phyloP scores from a whole-genome alignment of 1,140 invertebrate genomes.

The Galleria mellonella region DNA sequence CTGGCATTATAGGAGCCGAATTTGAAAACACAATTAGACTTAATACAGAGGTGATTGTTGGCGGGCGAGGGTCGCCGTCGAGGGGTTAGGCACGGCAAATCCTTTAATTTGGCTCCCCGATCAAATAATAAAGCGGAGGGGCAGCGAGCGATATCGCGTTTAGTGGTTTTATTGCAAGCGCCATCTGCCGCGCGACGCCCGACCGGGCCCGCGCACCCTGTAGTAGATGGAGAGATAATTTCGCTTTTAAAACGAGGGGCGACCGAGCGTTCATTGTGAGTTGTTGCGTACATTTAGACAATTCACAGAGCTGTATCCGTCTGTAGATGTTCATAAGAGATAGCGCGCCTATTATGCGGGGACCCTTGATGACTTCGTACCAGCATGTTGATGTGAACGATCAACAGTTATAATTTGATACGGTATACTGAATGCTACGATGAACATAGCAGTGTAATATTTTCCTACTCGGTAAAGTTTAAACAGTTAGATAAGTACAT shows the following conservation, averaged over 20 bases:
- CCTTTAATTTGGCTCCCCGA: constrained; percentile 73
- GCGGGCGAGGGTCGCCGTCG: constrained; percentile 53
- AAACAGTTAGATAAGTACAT: neutral
- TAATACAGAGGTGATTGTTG: constrained; percentile 73
- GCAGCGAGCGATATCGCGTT: constrained; percentile 66
- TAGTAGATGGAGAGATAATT: constrained; percentile 71
- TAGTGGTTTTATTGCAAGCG: constrained; percentile 73
- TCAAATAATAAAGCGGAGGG: constrained; percentile 70
- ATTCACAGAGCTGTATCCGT: constrained; percentile 52
- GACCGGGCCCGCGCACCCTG: constrained; percentile 16
- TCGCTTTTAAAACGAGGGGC: constrained; percentile 53
- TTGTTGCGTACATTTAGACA: constrained; percentile 54
- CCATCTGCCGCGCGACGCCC: constrained; percentile 55
- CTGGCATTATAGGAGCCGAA: constrained; percentile 59
- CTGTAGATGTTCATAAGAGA: constrained; percentile 40
- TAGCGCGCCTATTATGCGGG: constrained; percentile 50
- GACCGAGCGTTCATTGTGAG: constrained; percentile 47
- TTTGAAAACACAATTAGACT: constrained; percentile 74
- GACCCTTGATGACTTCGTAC: constrained; percentile 37
- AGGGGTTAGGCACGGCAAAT: constrained; percentile 65
- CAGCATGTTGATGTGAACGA: constrained; percentile 33
- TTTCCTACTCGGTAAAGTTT: neutral
- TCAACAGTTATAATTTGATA: constrained; percentile 43
- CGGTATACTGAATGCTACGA: constrained; percentile 9
- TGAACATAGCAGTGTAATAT: constrained; percentile 1